A percentile compares a stretch with the other conserved stretches of the same genome.
phyloP scores from a whole-genome alignment of 2,797 vertebrate genomes.

The Acridotheres tristis region DNA sequence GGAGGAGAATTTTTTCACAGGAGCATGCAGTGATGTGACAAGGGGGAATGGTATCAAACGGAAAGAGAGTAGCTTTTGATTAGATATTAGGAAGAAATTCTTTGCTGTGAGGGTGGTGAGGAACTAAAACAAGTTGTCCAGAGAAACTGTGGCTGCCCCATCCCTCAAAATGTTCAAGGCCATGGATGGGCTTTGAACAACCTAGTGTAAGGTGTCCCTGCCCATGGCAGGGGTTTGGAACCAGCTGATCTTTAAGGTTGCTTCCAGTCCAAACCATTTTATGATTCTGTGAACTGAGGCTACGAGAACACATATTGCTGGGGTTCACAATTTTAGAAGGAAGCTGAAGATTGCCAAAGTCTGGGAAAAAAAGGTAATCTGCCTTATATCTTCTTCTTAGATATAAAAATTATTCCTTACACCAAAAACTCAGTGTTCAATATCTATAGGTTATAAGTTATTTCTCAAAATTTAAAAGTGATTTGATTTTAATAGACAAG shows the following conservation, averaged over 20 bases:
- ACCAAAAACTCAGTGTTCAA: background rate
- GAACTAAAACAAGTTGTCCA: background rate
- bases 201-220: background rate
- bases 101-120: background rate
- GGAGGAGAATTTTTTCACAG: background rate
- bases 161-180: background rate
- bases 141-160: background rate
- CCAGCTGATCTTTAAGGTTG: background rate
- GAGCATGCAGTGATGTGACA: too few species aligned
- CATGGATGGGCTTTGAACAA: background rate
- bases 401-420: background rate
- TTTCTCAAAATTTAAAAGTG: background rate
- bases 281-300: background rate
- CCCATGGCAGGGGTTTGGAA: background rate
- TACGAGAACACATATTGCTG: background rate
- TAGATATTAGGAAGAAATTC: background rate
- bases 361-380: background rate
- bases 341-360: background rate
- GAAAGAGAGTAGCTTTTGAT: background rate
- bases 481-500: background rate
- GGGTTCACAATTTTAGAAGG: background rate
- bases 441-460: background rate
- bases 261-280: background rate
- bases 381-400: background rate
- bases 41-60: background rate